phyloP scores from a whole-genome alignment of 2,888 invertebrate species.

The Drosophila engyochracea region DNA sequence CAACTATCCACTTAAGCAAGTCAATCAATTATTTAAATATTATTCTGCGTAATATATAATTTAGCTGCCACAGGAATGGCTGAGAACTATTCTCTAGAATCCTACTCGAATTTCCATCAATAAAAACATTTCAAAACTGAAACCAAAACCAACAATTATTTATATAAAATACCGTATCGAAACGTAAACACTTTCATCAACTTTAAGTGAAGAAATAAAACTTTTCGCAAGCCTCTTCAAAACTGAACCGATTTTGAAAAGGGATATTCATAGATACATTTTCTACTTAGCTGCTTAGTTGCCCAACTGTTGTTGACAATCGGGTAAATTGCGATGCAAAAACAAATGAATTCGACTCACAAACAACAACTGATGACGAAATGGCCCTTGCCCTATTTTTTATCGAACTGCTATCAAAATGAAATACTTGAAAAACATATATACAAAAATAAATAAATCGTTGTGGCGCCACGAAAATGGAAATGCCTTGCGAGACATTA shows the following conservation, averaged over 20 bases:
- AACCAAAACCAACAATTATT: neutral
- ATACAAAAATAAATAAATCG: slow-evolving; percentile 1
- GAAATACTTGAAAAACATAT: slow-evolving; percentile 6
- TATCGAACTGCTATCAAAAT: slow-evolving; percentile 29
- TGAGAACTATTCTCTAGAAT: neutral
- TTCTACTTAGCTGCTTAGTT: neutral
- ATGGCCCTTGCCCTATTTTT: slow-evolving; percentile 3
- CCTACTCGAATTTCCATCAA: neutral
- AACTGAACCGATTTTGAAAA: neutral
- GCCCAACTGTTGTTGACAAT: neutral
- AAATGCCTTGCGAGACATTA: slow-evolving; percentile 8
- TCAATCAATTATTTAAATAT: neutral
- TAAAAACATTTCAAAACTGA: neutral
- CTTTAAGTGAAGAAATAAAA: neutral
- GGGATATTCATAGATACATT: neutral
- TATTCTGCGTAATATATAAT: neutral
- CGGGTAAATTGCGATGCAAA: neutral
- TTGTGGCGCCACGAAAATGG: neutral
- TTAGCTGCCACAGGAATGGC: neutral
- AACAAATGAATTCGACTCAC: neutral
- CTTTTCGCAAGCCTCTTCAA: neutral
- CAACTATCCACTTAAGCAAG: neutral
- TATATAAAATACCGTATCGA: no score
- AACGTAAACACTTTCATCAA: neutral
- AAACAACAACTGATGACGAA: neutral